Evolutionary conservation across 2,113 vertebrate genomes (phyloP).

Genomic region (Hoplias malabaricus): DNA sequence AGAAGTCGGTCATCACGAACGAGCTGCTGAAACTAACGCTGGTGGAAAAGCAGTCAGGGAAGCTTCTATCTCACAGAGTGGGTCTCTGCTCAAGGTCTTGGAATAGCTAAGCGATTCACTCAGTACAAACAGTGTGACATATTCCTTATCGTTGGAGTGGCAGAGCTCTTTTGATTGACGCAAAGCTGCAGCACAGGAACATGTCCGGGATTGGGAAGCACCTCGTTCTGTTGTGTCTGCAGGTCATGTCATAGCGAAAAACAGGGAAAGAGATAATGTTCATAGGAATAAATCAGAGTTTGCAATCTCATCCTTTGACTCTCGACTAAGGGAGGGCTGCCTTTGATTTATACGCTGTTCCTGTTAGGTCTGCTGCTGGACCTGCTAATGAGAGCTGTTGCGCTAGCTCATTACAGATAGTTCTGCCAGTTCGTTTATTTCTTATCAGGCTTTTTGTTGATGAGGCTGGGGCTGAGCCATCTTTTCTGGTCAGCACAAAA

Average conservation of each 20-base stretch:
- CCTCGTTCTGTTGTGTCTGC: slow-evolving; percentile 3
- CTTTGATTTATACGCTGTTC: slow-evolving; percentile 46
- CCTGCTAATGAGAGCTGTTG: slow-evolving; percentile 45
- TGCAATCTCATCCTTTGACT: slow-evolving; percentile 22
- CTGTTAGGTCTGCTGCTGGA: slow-evolving; percentile 16
- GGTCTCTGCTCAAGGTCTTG: slow-evolving; percentile 17
- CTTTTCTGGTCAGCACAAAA: slow-evolving; percentile 40
- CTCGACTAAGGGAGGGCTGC: slow-evolving; percentile 15
- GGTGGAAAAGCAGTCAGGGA: slow-evolving; percentile 17
- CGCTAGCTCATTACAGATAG: slow-evolving; percentile 42
- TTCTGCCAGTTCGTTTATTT: slow-evolving; percentile 27
- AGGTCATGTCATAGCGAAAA: slow-evolving; percentile 2
- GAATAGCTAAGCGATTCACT: neutral
- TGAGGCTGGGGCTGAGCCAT: slow-evolving; percentile 36
- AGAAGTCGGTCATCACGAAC: slow-evolving; percentile 21
- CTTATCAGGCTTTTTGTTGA: slow-evolving; percentile 30
- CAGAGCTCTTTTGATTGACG: slow-evolving; percentile 1
- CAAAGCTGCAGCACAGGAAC: neutral
- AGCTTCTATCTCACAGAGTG: slow-evolving; percentile 12
- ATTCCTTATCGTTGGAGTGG: slow-evolving; percentile 20
- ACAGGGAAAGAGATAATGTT: neutral
- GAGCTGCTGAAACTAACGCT: neutral
- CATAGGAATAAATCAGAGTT: slow-evolving; percentile 16
- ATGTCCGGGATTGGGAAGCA: neutral
- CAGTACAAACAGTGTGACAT: slow-evolving; percentile 24